phyloP scores from a whole-genome alignment of 2,888 invertebrate species.

The Eupithecia abbreviata region DNA sequence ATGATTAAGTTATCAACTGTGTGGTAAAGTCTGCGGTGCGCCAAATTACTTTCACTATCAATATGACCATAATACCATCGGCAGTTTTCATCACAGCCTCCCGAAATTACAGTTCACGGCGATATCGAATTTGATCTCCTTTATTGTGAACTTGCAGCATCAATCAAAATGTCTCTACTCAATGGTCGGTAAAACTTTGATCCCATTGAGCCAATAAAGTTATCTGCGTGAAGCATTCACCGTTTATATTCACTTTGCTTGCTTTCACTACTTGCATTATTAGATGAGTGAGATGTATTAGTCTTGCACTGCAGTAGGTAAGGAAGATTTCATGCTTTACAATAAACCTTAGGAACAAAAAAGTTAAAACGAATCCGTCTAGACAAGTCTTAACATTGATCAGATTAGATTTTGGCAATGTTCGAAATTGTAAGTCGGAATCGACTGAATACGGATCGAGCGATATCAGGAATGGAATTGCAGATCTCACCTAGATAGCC shows the following conservation, averaged over 20 bases:
- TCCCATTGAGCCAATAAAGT: slow-evolving; percentile 42
- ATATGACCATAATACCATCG: slow-evolving; percentile 49
- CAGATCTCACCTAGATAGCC: slow-evolving; percentile 61
- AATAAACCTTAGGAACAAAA: slow-evolving; percentile 22
- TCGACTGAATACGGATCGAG: slow-evolving; percentile 47
- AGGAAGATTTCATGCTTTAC: background rate
- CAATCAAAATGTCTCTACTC: slow-evolving; percentile 41
- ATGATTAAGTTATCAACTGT: slow-evolving; percentile 52
- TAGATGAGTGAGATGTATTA: background rate
- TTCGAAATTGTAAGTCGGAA: slow-evolving; percentile 40
- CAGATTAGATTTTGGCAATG: slow-evolving; percentile 47
- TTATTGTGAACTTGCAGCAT: slow-evolving; percentile 37
- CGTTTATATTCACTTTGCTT: slow-evolving; percentile 45
- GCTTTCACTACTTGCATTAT: slow-evolving; percentile 30
- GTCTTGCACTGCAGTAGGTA: background rate
- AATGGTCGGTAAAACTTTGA: slow-evolving; percentile 39
- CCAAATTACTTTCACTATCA: slow-evolving; percentile 72
- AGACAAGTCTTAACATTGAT: slow-evolving; percentile 46
- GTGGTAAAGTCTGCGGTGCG: slow-evolving; percentile 60
- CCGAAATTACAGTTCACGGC: slow-evolving; percentile 49
- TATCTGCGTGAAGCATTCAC: slow-evolving; percentile 40
- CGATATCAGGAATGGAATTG: slow-evolving; percentile 45
- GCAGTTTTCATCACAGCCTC: slow-evolving; percentile 50
- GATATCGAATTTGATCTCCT: slow-evolving; percentile 39
- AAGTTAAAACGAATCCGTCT: slow-evolving; percentile 44